Evolutionary conservation across 2,113 vertebrate genomes (phyloP), one percentile per base, ranked within the genome.

Genomic region (Phaetusa simplex): DNA sequence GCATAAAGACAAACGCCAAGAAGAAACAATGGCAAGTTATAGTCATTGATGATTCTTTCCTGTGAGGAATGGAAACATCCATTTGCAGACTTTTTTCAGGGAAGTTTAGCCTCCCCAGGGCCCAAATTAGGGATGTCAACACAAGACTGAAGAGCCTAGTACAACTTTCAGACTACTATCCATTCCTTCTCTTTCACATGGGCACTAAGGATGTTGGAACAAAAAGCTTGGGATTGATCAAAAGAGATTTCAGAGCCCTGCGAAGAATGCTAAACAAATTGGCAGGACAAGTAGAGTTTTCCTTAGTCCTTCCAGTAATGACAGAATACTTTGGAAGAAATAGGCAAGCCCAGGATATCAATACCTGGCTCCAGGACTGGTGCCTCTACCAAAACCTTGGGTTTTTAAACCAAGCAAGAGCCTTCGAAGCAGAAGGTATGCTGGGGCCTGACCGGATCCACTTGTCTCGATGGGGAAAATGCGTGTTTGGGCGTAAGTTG

Each of bases 401-500:
- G 9, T 1, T 67, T 67, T 56, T 67, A 67, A 55, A 56, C 8
- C 14, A 16, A 4, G 6, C 40, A 36, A 53, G 10, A 42, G 14
- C 10, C 26, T 66, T 66, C 1, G 5, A 67, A 20, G 20, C 20
- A 36, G 14, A 42, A 64, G 22, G 23, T 64, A 40, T 50, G 16
- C n/a, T 34, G 21, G 6, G 19, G 27, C 13, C 15, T 52, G 30
- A 64, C 1, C 1, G 10, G 29, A 64, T 64, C 29, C 22, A 52
- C 22, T 22, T 52, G 13, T 52, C 22, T 29, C 1, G 0, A 52
- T 7, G 49, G 49, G 47, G 16, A 65, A 53, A 53, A 65, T 1
- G 3, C 3, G 2, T n/a, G 23, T 66, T 43, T 43, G 17, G 32
- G 18, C 0, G 0, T 29, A 50, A 64, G 8, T 10, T 65, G 23